These are phyloP conservation scores for Centropus bengalensis DNA, from an alignment of 2,113 vertebrate genomes.

Conservation along the genomic window DNA sequence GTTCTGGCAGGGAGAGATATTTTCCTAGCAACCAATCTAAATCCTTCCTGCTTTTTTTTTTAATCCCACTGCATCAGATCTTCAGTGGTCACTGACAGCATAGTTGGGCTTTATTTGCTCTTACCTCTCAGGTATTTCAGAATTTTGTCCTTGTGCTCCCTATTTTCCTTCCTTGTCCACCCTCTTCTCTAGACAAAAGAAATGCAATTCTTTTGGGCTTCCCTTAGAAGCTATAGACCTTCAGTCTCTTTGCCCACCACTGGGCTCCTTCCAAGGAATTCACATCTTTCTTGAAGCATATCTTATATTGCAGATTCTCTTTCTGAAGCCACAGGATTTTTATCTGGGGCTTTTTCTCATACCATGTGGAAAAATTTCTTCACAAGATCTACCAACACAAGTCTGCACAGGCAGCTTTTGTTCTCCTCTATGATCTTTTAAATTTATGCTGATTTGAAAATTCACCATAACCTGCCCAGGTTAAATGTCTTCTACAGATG, in stretches of 20 bases:
- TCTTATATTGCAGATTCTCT: too few species aligned
- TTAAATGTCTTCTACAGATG: not conserved
- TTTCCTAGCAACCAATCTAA: not conserved
- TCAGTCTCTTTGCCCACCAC: accelerated
- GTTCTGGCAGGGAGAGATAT: not conserved
- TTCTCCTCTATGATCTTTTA: not conserved
- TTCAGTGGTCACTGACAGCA: not conserved
- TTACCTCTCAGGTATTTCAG: not conserved
- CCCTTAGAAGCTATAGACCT: not conserved
- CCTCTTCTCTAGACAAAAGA: not conserved
- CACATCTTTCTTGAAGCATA: not conserved
- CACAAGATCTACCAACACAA: not conserved
- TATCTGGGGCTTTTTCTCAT: not conserved
- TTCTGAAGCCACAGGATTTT: not conserved
- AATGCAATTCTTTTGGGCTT: not conserved
- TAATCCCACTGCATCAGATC: not conserved
- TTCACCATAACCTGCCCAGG: not conserved
- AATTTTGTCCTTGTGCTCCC: not conserved
- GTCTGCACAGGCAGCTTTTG: not conserved
- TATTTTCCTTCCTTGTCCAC: not conserved
- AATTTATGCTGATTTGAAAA: not conserved
- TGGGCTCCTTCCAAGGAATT: not conserved
- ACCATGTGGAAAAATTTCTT: not conserved
- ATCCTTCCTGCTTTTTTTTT: not conserved
- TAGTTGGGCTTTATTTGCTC: not conserved